Evolutionary conservation across 2,888 invertebrate genomes (phyloP).

Genomic region (Marasmarcha lunaedactyla): DNA sequence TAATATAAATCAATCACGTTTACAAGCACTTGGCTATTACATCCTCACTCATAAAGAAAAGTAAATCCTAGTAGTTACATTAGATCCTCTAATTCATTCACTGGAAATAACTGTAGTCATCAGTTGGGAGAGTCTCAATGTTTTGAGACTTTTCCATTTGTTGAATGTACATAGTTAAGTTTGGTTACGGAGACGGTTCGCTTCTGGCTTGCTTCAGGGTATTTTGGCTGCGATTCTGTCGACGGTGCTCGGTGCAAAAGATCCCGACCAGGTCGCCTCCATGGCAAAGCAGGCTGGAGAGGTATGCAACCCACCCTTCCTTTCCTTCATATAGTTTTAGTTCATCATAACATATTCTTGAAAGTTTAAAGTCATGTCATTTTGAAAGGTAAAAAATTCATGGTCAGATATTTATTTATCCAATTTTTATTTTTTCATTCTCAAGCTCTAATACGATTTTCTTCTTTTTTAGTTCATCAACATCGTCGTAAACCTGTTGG

Average conservation of each 20-base stretch:
- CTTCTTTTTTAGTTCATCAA: slow-evolving; percentile 80
- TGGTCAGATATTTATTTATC: no score
- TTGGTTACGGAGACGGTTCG: slow-evolving; percentile 67
- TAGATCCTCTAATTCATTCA: slow-evolving; percentile 24
- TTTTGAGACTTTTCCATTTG: slow-evolving; percentile 38
- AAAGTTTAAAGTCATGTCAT: no score
- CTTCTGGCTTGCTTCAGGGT: slow-evolving; percentile 82
- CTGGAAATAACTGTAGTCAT: slow-evolving; percentile 44
- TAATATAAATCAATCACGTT: slow-evolving; percentile 30
- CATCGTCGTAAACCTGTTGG: slow-evolving; percentile 90
- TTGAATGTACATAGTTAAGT: slow-evolving; percentile 60
- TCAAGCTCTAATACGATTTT: no score
- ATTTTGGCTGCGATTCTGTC: slow-evolving; percentile 93
- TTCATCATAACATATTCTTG: no score
- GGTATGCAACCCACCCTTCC: slow-evolving; percentile 78
- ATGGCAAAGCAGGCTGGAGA: slow-evolving; percentile 96
- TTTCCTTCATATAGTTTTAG: slow-evolving; percentile 31
- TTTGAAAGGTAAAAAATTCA: no score
- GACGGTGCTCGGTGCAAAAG: slow-evolving; percentile 90
- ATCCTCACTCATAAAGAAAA: slow-evolving; percentile 35
- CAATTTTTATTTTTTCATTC: no score
- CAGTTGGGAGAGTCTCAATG: slow-evolving; percentile 36
- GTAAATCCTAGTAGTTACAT: neutral
- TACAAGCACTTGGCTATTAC: slow-evolving; percentile 49
- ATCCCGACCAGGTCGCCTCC: slow-evolving; percentile 91